A percentile compares a stretch with the other conserved stretches of the same genome.
These are phyloP conservation scores for Drosophila erecta DNA, from an alignment of 1,140 invertebrate genomes.

Conservation along the genomic window DNA sequence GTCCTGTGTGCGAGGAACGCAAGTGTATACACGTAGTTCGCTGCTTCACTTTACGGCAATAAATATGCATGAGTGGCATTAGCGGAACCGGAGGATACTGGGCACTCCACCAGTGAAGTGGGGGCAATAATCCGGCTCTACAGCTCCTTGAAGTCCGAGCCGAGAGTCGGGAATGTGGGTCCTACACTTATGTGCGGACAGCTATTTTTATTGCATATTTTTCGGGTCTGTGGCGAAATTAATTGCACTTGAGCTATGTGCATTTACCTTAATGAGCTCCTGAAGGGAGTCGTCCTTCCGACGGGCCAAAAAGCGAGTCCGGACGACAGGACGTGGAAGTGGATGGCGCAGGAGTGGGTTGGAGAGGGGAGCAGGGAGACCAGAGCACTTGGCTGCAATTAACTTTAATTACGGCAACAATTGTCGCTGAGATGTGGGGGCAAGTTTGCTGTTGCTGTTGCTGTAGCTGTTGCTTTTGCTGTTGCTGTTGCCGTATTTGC, in stretches of 20 bases:
- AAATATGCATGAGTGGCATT: constrained; percentile 65
- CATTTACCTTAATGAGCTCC: constrained; percentile 78
- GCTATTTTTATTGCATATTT: constrained; percentile 80
- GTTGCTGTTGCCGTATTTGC: constrained; percentile 20
- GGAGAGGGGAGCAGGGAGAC: too few relatives aligned
- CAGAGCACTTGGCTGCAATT: constrained; percentile 67
- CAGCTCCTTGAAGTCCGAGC: constrained; percentile 12
- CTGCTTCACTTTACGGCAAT: constrained; percentile 34
- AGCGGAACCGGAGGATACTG: constrained; percentile 14
- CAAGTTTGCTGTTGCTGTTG: constrained; percentile 22
- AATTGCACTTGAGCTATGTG: constrained; percentile 78
- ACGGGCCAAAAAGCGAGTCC: constrained; percentile 11
- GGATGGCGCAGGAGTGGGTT: not conserved
- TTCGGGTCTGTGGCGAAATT: constrained; percentile 61
- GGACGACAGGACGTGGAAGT: not conserved
- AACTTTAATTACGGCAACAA: constrained; percentile 72
- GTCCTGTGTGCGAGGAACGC: constrained; percentile 2
- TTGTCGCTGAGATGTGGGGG: constrained; percentile 57
- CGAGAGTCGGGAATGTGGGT: not conserved
- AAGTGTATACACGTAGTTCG: constrained; percentile 24
- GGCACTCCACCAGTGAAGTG: constrained; percentile 10
- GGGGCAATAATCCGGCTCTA: constrained; percentile 28
- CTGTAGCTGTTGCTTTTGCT: constrained; percentile 16
- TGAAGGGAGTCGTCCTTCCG: constrained; percentile 31
- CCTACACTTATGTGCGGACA: constrained; percentile 50